Conservation (phyloP, 1,140 invertebrate genomes). For the Eupristina koningsbergeri region DNA sequence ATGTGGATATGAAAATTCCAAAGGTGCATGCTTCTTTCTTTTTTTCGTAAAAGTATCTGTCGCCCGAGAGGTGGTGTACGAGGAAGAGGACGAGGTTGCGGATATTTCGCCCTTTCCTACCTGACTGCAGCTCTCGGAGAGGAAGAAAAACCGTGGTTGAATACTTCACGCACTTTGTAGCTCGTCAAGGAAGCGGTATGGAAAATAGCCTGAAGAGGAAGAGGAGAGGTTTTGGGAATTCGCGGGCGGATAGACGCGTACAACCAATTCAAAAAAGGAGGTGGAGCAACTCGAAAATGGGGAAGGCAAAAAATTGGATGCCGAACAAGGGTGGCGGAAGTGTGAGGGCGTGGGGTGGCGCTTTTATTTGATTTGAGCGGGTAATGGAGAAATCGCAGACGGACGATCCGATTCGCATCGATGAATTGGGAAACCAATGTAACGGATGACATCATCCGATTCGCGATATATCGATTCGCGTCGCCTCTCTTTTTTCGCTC, state of each 20-base stretch:
- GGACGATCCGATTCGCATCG: constrained; percentile 41
- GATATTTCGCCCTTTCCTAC: background rate
- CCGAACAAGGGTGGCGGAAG: constrained; percentile 8
- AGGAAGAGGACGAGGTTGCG: background rate
- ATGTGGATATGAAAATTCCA: constrained; percentile 73
- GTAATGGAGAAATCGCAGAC: constrained; percentile 10
- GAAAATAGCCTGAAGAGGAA: constrained; percentile 22
- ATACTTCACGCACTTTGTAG: background rate
- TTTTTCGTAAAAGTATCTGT: background rate
- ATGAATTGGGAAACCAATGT: constrained; percentile 49
- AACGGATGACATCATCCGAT: constrained; percentile 49
- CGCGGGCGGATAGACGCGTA: background rate
- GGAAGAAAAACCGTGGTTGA: too few species aligned
- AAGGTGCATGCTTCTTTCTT: constrained; percentile 63
- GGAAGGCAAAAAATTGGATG: constrained; percentile 40
- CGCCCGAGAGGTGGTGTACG: background rate
- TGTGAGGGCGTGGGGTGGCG: background rate
- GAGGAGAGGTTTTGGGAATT: constrained; percentile 22
- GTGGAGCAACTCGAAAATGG: background rate
- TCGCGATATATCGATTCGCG: constrained; percentile 36
- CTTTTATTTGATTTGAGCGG: constrained; percentile 26
- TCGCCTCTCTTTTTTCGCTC: too few species aligned
- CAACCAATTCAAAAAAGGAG: constrained; percentile 25
- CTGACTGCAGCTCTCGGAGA: background rate
- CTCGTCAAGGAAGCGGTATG: background rate